These are phyloP conservation scores for Schlechtendalia chinensis DNA, from an alignment of 1,140 invertebrate species.

Conservation along the genomic window DNA sequence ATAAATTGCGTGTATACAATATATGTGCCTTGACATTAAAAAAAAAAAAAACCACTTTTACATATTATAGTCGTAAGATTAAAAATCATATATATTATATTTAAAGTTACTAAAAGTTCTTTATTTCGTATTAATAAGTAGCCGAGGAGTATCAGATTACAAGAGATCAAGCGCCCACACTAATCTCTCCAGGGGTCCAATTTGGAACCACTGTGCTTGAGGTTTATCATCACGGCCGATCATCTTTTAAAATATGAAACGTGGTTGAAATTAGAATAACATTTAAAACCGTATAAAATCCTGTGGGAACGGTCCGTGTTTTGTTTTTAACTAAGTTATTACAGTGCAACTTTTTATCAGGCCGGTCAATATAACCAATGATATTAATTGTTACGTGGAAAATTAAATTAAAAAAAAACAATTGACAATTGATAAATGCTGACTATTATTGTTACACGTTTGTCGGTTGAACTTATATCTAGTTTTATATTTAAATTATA, in stretches of 20 bases:
- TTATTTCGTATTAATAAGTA: constrained; percentile 36
- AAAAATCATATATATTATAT: neutral
- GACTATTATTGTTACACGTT: constrained; percentile 1
- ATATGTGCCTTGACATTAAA: neutral
- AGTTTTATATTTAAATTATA: constrained; percentile 2
- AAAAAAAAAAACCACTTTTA: too few species aligned
- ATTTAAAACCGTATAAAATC: neutral
- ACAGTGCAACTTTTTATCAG: constrained; percentile 25
- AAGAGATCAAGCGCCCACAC: constrained; percentile 36
- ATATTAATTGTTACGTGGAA: neutral
- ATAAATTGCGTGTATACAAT: neutral
- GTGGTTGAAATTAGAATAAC: constrained; percentile 22
- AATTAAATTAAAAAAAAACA: constrained; percentile 20
- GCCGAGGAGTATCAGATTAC: constrained; percentile 38
- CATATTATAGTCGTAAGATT: too few species aligned
- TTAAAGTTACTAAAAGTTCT: neutral
- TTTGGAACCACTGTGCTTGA: constrained; percentile 10
- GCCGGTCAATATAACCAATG: neutral
- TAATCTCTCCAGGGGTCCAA: constrained; percentile 37
- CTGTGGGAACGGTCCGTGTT: neutral
- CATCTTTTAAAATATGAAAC: constrained; percentile 30
- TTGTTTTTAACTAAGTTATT: constrained; percentile 15
- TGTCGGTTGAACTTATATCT: neutral
- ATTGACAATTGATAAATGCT: constrained; percentile 23
- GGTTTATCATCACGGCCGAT: constrained; percentile 22